A percentile compares a stretch with the other conserved stretches of the same genome.
These are phyloP conservation scores for Peromyscus californicus DNA, from an alignment of 2,113 vertebrate genomes.

Conservation along the genomic window DNA sequence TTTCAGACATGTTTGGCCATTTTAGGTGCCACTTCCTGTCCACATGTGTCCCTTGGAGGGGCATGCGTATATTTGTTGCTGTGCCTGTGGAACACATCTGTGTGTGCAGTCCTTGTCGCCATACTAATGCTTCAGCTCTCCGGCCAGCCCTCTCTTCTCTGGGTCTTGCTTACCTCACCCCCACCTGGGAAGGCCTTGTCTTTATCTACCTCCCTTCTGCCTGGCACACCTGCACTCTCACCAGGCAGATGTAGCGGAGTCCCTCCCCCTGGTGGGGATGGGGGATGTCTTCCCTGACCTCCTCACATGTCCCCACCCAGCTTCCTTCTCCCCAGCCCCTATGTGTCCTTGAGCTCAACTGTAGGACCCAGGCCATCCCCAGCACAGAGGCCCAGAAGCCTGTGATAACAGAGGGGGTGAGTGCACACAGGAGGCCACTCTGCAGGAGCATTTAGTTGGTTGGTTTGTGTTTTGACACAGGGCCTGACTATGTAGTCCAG, in stretches of 20 bases:
- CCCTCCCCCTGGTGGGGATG: neutral
- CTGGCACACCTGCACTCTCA: neutral
- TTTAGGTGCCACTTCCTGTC: neutral
- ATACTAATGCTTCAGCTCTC: too few relatives aligned
- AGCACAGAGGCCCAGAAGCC: neutral
- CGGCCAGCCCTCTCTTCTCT: neutral
- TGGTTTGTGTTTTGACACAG: neutral
- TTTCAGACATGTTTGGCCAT: neutral
- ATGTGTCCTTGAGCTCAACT: neutral
- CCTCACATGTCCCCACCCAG: too few relatives aligned
- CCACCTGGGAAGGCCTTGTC: too few relatives aligned
- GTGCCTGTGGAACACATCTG: neutral
- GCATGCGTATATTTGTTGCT: rapidly evolving
- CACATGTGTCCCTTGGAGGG: neutral
- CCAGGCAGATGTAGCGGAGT: neutral
- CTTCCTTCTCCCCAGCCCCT: neutral
- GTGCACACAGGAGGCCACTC: neutral
- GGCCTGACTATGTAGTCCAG: neutral
- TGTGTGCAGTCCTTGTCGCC: neutral
- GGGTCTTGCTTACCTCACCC: rapidly evolving
- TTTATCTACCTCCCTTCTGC: too few relatives aligned
- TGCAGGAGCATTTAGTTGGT: neutral
- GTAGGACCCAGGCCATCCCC: neutral
- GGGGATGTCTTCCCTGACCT: neutral
- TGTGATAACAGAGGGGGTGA: neutral